Evolutionary conservation across 2,888 invertebrate genomes (phyloP), one percentile per base, ranked within the genome.

Genomic region (Leptogaster cylindrica): DNA sequence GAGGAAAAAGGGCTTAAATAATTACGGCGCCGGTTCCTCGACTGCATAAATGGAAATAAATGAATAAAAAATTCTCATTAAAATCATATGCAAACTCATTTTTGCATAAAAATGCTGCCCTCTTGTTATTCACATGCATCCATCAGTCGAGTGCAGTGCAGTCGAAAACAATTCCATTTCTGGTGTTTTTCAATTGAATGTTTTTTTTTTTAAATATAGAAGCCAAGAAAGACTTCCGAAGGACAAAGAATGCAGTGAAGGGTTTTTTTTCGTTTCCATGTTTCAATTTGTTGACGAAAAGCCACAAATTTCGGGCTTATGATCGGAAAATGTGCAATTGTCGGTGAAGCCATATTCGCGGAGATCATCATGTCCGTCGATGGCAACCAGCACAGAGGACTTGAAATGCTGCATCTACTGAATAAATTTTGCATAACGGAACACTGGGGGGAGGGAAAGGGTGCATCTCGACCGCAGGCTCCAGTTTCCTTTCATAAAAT

Each of bases 391-490:
- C 36, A 55, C 39, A 23, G 36, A 16, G 46, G 36, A 64, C 33
- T 36, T 48, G 36, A 50, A 64, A 50, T 64, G 48, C 64, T 50
- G 48, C 33, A 64, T 64, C 33, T 50, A 64, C 64, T 64, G 64
- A 64, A 64, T 64, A 64, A 64, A 64, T 64, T 64, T 64, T 64
- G 36, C 64, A 48, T 50, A 50, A 64, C 31, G 48, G 23, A n/a
- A 18, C 31, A 31, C 14, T 64, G 50, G 50, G 33, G 64, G 50
- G 48, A n/a, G n/a, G n/a, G n/a, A n/a, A n/a, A n/a, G n/a, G n/a
- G n/a, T 63, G 28, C 61, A 20, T 41, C 44, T 61, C 28, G 61
- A 61, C 44, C 41, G 27, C 44, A 44, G 36, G 25, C 14, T 16
- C 18, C 7, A 36, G 10, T 41, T 41, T 41, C 14, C 14, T 27